These are phyloP conservation scores for Gadus macrocephalus DNA, from an alignment of 2,113 vertebrate genomes.

Conservation along the genomic window DNA sequence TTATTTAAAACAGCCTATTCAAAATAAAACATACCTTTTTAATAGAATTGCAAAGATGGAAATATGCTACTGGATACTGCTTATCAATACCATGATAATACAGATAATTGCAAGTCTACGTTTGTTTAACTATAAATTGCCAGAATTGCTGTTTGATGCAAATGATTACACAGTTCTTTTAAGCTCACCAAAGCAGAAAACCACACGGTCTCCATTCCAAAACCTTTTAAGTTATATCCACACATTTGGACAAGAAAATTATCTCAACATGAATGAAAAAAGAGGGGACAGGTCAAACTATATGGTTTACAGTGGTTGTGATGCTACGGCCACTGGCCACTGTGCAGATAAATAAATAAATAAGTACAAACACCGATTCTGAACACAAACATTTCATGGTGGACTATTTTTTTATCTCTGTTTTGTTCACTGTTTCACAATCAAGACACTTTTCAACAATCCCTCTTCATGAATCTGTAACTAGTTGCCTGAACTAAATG, in stretches of 20 bases:
- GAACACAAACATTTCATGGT: too few relatives aligned
- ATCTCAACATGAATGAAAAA: neutral
- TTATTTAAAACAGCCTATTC: constrained; percentile 21
- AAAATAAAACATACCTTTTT: neutral
- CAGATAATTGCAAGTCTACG: too few relatives aligned
- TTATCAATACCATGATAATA: neutral
- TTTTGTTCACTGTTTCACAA: too few relatives aligned
- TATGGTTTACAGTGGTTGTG: neutral
- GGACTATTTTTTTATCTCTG: too few relatives aligned
- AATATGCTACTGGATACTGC: neutral
- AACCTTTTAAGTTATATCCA: constrained; percentile 9
- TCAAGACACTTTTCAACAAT: too few relatives aligned
- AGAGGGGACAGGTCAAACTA: neutral
- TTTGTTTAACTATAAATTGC: constrained; percentile 15
- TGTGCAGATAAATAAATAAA: too few relatives aligned
- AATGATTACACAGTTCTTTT: constrained; percentile 26
- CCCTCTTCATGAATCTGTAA: too few relatives aligned
- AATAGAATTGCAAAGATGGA: neutral
- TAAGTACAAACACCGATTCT: too few relatives aligned
- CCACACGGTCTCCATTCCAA: constrained; percentile 19
- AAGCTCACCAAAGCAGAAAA: constrained; percentile 17
- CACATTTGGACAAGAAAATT: neutral
- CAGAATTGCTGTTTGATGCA: constrained; percentile 16
- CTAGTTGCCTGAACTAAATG: too few relatives aligned
- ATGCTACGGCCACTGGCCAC: constrained; percentile 12